Evolutionary conservation across 2,888 invertebrate genomes (phyloP).

Genomic region (Blera fallax): DNA sequence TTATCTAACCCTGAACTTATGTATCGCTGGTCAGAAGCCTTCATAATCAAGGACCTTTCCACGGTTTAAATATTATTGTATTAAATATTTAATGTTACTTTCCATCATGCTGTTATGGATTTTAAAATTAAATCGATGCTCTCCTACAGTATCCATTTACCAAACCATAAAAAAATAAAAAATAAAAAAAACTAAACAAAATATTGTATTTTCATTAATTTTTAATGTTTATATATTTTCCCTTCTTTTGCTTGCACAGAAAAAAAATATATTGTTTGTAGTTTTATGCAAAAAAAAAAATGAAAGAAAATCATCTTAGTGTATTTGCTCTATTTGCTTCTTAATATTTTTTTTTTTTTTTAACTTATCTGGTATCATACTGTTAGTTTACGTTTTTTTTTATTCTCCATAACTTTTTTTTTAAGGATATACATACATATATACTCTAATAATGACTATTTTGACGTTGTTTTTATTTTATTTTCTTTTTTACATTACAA

Average conservation of each 20-base stretch:
- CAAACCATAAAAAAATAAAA: constrained; percentile 34
- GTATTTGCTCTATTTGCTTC: constrained; percentile 35
- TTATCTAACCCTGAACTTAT: too few relatives aligned
- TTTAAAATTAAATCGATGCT: neutral
- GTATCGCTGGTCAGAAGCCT: too few relatives aligned
- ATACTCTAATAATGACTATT: constrained; percentile 72
- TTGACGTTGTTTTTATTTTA: constrained; percentile 46
- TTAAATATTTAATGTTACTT: neutral
- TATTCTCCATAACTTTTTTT: constrained; percentile 30
- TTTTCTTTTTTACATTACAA: constrained; percentile 25
- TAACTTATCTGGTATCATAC: constrained; percentile 67
- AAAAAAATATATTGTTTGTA: constrained; percentile 23
- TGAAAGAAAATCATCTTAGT: constrained; percentile 54
- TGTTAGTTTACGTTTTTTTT: constrained; percentile 60
- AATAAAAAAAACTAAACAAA: constrained; percentile 30
- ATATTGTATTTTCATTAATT: constrained; percentile 45
- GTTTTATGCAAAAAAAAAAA: constrained; percentile 23
- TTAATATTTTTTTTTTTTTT: constrained; percentile 57
- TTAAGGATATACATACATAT: constrained; percentile 63
- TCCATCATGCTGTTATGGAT: constrained; percentile 62
- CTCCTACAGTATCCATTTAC: constrained; percentile 44
- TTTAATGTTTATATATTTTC: constrained; percentile 30
- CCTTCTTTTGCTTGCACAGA: constrained; percentile 31
- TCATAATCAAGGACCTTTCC: too few relatives aligned
- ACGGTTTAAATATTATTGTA: too few relatives aligned